Evolutionary conservation across 2,113 vertebrate genomes (phyloP), one percentile per base, ranked within the genome.

Genomic region (Murina feae): DNA sequence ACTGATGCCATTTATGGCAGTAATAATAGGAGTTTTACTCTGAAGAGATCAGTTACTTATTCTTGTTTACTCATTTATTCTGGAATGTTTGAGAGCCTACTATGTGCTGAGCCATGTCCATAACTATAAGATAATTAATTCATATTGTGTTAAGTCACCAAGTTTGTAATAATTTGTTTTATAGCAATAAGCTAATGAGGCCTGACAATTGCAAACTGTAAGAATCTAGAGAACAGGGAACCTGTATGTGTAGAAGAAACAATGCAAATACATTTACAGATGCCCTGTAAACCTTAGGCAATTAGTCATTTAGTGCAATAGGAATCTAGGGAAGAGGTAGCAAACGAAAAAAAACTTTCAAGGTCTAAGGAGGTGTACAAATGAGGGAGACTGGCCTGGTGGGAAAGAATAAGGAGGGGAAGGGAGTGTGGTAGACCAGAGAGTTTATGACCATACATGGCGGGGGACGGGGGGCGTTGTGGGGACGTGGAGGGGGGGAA

Each of bases 91-190:
- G 76, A 90, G 20, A n/a, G 17, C 12, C 18, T 53, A n/a, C 21
- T 44, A 1, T 32, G 3, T 92, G 23, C 47, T 51, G 30, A 39
- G 23, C 5, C 21, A 20, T 65, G 37, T 20, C 37, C 9, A 0
- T 28, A 80, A n/a, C 20, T 78, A 10, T n/a, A 66, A 37, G 20
- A 58, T 23, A 55, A 65, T 81, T 35, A 6, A 11, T 90, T 37
- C 37, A 1, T 39, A 39, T 58, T 74, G 1, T 55, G 84, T 89
- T 75, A 53, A 68, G 10, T 49, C 6, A 80, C 39, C 71, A 44
- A 39, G 6, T 88, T 88, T 95, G 39, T 84, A n/a, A n/a, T 53
- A 20, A 76, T 66, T 94, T 74, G 47, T 87, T 86, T 75, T 78
- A 69, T 0, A 79, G 55, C 1, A 12, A 49, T 32, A 65, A 55